These are phyloP conservation scores for Andrena fulva DNA, from an alignment of 2,888 invertebrate genomes.

Conservation along the genomic window DNA sequence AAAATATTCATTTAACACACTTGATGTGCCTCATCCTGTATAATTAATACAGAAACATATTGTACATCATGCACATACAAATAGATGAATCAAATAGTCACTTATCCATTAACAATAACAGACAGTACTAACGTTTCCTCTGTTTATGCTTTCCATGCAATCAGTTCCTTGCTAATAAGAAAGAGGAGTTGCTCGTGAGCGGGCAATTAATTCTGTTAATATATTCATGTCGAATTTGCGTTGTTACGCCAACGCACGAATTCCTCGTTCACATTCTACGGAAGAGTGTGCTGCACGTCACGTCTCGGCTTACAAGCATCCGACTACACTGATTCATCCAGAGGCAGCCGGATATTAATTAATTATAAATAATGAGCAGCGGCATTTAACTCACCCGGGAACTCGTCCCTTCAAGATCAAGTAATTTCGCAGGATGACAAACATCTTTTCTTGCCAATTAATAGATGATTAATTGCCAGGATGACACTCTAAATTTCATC, in stretches of 20 bases:
- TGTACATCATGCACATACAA: no score
- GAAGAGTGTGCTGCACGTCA: not conserved
- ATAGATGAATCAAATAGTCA: no score
- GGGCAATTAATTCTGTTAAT: no score
- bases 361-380: constrained; percentile 78
- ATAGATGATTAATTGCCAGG: constrained; percentile 82
- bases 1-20: no score
- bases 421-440: constrained; percentile 79
- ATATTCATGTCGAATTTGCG: not conserved
- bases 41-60: no score
- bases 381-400: constrained; percentile 58
- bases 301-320: not conserved
- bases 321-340: constrained; percentile 41
- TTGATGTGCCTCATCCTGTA: no score
- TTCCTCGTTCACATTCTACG: constrained; percentile 30
- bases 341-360: constrained; percentile 75
- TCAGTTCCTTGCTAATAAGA: no score
- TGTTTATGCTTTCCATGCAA: no score
- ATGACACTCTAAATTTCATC: constrained; percentile 80
- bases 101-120: no score
- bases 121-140: no score
- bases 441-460: constrained; percentile 82
- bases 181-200: no score
- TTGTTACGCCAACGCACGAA: not conserved
- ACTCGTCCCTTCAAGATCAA: constrained; percentile 70